These are phyloP conservation scores for Chelmon rostratus DNA, from an alignment of 2,797 vertebrate genomes.

Conservation along the genomic window DNA sequence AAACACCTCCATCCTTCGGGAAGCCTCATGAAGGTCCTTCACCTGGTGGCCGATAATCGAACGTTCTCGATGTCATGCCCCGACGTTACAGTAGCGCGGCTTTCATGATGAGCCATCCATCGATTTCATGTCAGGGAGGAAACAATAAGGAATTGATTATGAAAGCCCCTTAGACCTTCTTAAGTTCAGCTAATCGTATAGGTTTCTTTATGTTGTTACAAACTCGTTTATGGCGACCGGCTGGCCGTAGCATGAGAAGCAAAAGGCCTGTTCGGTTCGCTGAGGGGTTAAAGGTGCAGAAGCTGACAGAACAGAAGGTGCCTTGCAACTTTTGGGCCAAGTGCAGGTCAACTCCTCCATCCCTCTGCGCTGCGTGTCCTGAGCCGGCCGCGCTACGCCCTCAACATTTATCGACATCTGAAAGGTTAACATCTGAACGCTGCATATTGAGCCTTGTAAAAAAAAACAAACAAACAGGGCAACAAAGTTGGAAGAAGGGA, in stretches of 20 bases:
- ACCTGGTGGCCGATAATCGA: slow-evolving; percentile 58
- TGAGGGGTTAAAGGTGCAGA: slow-evolving; percentile 5
- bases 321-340: slow-evolving; percentile 30
- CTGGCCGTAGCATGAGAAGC: neutral
- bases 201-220: neutral
- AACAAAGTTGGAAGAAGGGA: neutral
- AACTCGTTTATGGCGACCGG: neutral
- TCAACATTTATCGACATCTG: slow-evolving; percentile 51
- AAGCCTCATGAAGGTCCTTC: slow-evolving; percentile 53
- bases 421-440: slow-evolving; percentile 50
- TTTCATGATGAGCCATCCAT: slow-evolving; percentile 68
- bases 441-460: slow-evolving; percentile 35
- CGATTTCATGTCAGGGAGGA: slow-evolving; percentile 62
- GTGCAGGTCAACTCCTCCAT: slow-evolving; percentile 24
- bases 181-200: slow-evolving; percentile 34
- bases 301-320: neutral
- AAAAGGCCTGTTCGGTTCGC: neutral
- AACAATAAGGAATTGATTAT: slow-evolving; percentile 67
- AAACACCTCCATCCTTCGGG: slow-evolving; percentile 33
- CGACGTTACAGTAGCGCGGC: slow-evolving; percentile 46
- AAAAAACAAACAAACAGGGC: neutral
- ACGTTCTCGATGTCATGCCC: slow-evolving; percentile 40
- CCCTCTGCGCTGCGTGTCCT: slow-evolving; percentile 5
- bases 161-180: slow-evolving; percentile 51
- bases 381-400: neutral